phyloP scores from a whole-genome alignment of 2,888 invertebrate species.

The Aleiodes testaceus region DNA sequence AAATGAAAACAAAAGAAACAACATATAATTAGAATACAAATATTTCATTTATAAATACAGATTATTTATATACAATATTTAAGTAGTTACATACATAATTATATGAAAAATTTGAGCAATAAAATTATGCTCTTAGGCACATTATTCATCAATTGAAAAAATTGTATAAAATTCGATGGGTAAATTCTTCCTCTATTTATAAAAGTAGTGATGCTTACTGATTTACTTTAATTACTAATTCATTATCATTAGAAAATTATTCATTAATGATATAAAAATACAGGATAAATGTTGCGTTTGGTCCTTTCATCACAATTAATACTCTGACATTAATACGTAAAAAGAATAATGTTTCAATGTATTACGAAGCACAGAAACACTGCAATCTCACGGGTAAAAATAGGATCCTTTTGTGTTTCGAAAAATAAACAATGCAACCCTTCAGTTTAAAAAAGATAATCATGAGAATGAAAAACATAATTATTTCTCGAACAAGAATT shows the following conservation, averaged over 20 bases:
- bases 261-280: slow-evolving; percentile 15
- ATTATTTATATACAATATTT: slow-evolving; percentile 30
- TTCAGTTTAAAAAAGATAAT: background rate
- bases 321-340: slow-evolving; percentile 18
- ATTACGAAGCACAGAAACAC: background rate
- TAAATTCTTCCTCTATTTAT: slow-evolving; percentile 20
- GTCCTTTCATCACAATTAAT: slow-evolving; percentile 30
- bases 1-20: too few relatives aligned
- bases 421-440: slow-evolving; percentile 1
- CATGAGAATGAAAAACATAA: background rate
- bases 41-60: slow-evolving; percentile 4
- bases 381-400: slow-evolving; percentile 10
- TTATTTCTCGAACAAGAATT: background rate
- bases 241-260: slow-evolving; percentile 17
- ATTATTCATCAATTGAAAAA: slow-evolving; percentile 14
- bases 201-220: slow-evolving; percentile 20
- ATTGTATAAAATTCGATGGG: slow-evolving; percentile 33
- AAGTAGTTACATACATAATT: slow-evolving; percentile 31
- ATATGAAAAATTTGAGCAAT: slow-evolving; percentile 29
- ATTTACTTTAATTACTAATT: background rate
- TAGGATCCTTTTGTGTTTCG: background rate
- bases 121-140: slow-evolving; percentile 42
- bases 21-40: slow-evolving; percentile 24
- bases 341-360: background rate
- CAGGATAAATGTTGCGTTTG: slow-evolving; percentile 18